Percentiles rank a stretch among this genome's conserved stretches.
Conservation (phyloP, 2,113 vertebrate genomes). For the Lutjanus erythropterus region DNA sequence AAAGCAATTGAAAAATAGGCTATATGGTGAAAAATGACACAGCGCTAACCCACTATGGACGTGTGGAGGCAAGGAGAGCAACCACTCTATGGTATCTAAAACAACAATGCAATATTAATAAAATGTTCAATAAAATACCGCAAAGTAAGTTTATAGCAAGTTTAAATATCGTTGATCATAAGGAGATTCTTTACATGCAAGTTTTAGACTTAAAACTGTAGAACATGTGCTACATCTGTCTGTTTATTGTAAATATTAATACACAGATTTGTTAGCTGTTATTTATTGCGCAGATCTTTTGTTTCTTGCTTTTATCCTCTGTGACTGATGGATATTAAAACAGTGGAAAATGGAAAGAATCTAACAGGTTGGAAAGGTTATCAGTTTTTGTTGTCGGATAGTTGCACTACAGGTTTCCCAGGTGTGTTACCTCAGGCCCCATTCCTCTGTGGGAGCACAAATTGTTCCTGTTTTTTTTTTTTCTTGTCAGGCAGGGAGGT, state of each 20-base stretch:
- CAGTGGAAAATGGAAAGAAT: neutral
- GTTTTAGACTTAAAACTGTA: neutral
- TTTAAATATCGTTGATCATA: neutral
- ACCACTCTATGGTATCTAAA: too few species aligned
- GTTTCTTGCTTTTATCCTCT: neutral
- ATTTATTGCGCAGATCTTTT: neutral
- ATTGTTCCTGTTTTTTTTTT: constrained; percentile 22
- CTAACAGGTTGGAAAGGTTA: neutral
- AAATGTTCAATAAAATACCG: neutral
- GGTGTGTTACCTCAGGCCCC: constrained; percentile 52
- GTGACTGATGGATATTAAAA: neutral
- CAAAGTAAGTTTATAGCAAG: neutral
- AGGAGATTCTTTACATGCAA: neutral
- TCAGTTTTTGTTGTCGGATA: neutral
- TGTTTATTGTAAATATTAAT: neutral
- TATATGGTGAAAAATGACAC: too few species aligned
- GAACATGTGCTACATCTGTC: neutral
- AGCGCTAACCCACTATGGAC: neutral
- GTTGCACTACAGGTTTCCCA: neutral
- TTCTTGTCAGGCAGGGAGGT: constrained; percentile 9
- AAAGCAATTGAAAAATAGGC: neutral
- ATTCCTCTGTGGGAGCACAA: constrained; percentile 26
- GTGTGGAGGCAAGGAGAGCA: neutral
- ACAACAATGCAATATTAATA: neutral
- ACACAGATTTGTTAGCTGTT: neutral